These are phyloP conservation scores for Conistra vaccinii DNA, from an alignment of 2,888 invertebrate species.

Conservation along the genomic window DNA sequence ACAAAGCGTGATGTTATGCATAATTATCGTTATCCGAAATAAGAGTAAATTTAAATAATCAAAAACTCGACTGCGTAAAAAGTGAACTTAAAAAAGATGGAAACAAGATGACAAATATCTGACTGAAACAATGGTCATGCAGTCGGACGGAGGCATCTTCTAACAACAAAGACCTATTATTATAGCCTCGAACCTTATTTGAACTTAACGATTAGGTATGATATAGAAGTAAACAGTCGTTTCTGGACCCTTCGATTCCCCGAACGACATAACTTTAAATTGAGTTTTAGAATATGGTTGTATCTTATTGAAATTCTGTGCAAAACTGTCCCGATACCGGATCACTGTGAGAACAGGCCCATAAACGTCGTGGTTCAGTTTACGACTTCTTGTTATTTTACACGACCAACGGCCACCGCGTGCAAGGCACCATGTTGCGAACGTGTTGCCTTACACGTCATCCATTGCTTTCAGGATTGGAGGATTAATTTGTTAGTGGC, in stretches of 20 bases:
- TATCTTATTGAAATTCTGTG: constrained; percentile 72
- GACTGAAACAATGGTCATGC: too few relatives aligned
- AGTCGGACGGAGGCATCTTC: too few relatives aligned
- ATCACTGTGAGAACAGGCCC: constrained; percentile 80
- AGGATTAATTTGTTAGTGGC: constrained; percentile 7
- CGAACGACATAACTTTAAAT: constrained; percentile 38
- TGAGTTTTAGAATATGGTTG: constrained; percentile 36
- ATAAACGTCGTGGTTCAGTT: constrained; percentile 78
- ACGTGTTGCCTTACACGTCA: constrained; percentile 31
- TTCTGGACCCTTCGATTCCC: constrained; percentile 1
- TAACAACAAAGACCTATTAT: too few relatives aligned
- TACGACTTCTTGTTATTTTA: constrained; percentile 81
- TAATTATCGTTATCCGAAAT: background rate
- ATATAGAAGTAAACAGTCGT: constrained; percentile 1
- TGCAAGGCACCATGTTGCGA: constrained; percentile 49
- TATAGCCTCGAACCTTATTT: too few relatives aligned
- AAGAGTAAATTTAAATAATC: background rate
- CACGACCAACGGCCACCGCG: constrained; percentile 58
- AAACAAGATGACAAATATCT: too few relatives aligned
- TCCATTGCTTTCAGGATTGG: constrained; percentile 40
- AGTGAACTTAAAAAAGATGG: too few relatives aligned
- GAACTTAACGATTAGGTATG: background rate
- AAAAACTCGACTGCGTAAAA: too few relatives aligned
- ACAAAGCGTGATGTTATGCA: too few relatives aligned
- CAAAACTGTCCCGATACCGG: constrained; percentile 73